These are phyloP conservation scores for Drosophila pectinifera DNA, from an alignment of 1,140 invertebrate genomes.

Conservation along the genomic window DNA sequence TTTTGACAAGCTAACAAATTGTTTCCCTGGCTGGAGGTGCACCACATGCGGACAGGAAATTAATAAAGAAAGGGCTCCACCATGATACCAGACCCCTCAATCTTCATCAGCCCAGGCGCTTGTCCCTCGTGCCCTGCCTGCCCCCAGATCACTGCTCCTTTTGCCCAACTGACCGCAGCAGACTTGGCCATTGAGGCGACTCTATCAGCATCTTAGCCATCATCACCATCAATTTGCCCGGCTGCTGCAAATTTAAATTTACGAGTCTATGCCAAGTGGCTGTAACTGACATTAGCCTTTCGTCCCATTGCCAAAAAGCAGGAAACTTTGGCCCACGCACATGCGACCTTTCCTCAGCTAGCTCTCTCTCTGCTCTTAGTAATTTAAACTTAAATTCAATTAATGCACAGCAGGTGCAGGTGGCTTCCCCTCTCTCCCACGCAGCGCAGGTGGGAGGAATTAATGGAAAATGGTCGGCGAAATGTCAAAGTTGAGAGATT, in stretches of 20 bases:
- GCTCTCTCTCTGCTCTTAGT: neutral
- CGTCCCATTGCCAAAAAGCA: neutral
- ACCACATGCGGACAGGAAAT: slow-evolving; percentile 81
- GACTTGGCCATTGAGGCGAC: slow-evolving; percentile 37
- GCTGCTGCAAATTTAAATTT: slow-evolving; percentile 54
- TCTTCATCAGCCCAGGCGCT: slow-evolving; percentile 40
- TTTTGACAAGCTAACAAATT: slow-evolving; percentile 82
- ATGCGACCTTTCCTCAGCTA: neutral
- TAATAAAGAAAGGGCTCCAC: slow-evolving; percentile 69
- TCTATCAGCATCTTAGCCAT: slow-evolving; percentile 43
- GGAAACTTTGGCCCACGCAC: slow-evolving; percentile 30
- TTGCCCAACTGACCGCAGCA: slow-evolving; percentile 64
- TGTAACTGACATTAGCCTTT: slow-evolving; percentile 25
- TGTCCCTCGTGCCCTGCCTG: neutral
- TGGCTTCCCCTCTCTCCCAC: neutral
- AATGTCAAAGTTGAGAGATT: slow-evolving; percentile 39
- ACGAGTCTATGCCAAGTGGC: slow-evolving; percentile 18
- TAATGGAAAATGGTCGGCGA: slow-evolving; percentile 11
- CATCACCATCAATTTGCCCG: slow-evolving; percentile 23
- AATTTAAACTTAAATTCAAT: slow-evolving; percentile 43
- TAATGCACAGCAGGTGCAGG: slow-evolving; percentile 39
- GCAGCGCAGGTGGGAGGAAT: slow-evolving; percentile 1
- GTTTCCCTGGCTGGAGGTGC: slow-evolving; percentile 77
- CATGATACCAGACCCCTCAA: slow-evolving; percentile 43
- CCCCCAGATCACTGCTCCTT: neutral